These are phyloP conservation scores for Pseudococcus longispinus DNA, from an alignment of 2,888 invertebrate species.

Conservation along the genomic window DNA sequence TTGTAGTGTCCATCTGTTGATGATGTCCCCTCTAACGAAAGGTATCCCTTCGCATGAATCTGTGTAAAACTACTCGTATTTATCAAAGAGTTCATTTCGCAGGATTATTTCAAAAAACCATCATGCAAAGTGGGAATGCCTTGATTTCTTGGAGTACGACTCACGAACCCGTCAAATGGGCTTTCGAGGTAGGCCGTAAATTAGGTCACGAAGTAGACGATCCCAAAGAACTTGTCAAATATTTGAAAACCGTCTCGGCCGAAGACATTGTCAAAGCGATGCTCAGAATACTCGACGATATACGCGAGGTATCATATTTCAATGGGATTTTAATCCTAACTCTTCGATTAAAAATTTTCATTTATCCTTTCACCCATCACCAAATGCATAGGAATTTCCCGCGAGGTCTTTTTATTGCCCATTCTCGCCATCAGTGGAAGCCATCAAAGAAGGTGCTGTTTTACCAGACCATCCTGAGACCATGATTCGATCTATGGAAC, in stretches of 20 bases:
- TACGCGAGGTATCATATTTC: neutral
- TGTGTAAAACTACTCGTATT: constrained; percentile 62
- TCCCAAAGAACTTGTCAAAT: constrained; percentile 24
- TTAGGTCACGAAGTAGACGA: constrained; percentile 45
- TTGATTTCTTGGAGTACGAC: constrained; percentile 28
- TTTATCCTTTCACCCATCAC: neutral
- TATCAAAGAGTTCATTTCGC: neutral
- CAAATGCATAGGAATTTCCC: neutral
- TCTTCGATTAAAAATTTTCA: neutral
- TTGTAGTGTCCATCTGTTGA: constrained; percentile 54
- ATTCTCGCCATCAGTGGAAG: constrained; percentile 28
- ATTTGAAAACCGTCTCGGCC: neutral
- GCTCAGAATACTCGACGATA: neutral
- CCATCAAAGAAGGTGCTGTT: neutral
- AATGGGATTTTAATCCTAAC: too few species aligned
- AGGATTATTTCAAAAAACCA: constrained; percentile 51
- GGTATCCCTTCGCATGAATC: constrained; percentile 70
- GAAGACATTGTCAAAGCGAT: neutral
- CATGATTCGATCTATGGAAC: constrained; percentile 2
- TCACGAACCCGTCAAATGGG: neutral
- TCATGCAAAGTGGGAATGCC: constrained; percentile 45
- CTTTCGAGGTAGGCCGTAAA: neutral
- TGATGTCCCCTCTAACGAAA: constrained; percentile 54
- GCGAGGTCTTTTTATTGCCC: constrained; percentile 23
- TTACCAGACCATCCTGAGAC: constrained; percentile 6